Evolutionary conservation across 2,888 invertebrate species (phyloP).

Genomic region (Conops quadrifasciatus): DNA sequence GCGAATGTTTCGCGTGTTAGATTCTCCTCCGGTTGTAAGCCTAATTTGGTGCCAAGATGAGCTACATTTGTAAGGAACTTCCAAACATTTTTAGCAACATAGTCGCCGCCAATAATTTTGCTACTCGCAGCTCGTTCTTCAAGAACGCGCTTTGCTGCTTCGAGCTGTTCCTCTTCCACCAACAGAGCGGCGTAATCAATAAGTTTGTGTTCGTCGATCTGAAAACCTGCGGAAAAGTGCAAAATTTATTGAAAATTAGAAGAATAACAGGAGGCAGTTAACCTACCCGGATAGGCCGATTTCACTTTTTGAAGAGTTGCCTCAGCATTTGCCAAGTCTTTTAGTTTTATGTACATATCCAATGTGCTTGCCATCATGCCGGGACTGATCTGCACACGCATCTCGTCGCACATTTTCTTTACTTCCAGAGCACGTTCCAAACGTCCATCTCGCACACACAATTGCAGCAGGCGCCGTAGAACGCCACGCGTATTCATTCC

Average conservation of each 20-base stretch:
- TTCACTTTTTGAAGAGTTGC: conserved; percentile 68
- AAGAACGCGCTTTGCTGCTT: conserved; percentile 64
- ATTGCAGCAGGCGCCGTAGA: conserved; percentile 70
- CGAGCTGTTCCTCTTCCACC: conserved; percentile 64
- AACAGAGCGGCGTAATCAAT: conserved; percentile 72
- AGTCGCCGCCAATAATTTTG: conserved; percentile 65
- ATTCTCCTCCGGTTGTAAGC: conserved; percentile 57
- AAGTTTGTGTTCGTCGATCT: conserved; percentile 73
- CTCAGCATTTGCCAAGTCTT: conserved; percentile 69
- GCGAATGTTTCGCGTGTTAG: conserved; percentile 68
- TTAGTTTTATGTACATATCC: conserved; percentile 70
- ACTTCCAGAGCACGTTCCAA: conserved; percentile 69
- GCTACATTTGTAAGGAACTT: conserved; percentile 69
- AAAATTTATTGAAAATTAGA: neutral
- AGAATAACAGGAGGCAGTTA: neutral
- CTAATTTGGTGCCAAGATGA: conserved; percentile 45
- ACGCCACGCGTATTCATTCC: conserved; percentile 74
- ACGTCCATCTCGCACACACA: conserved; percentile 69
- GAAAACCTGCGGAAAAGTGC: conserved; percentile 64
- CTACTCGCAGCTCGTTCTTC: conserved; percentile 66
- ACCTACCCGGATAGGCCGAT: conserved; percentile 64
- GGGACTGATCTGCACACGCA: conserved; percentile 69
- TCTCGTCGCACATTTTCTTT: conserved; percentile 67
- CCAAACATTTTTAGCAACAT: conserved; percentile 71
- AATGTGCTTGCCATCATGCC: conserved; percentile 75